A percentile compares a stretch with the other conserved stretches of the same genome.
phyloP scores from a whole-genome alignment of 2,797 vertebrate species.

The Crocodylus rhombifer region DNA sequence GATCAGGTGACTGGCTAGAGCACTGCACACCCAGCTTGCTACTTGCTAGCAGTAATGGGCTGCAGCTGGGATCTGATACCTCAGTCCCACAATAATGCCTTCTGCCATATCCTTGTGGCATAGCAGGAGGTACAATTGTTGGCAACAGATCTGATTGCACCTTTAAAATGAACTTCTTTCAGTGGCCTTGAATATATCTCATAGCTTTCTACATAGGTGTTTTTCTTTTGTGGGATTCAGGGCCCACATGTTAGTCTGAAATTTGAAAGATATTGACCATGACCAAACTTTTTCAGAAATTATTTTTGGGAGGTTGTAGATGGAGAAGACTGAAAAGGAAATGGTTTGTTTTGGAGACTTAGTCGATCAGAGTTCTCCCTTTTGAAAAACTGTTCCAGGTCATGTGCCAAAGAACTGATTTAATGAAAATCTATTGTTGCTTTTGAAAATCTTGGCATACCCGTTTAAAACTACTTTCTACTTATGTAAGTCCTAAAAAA shows the following conservation, averaged over 20 bases:
- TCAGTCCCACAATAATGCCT: too few relatives aligned
- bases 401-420: background rate
- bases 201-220: background rate
- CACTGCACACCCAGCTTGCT: too few relatives aligned
- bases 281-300: background rate
- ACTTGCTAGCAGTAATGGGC: too few relatives aligned
- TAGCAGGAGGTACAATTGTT: too few relatives aligned
- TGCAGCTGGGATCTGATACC: too few relatives aligned
- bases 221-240: background rate
- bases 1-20: too few relatives aligned
- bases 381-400: background rate
- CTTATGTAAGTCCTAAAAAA: background rate
- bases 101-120: too few relatives aligned
- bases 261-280: fast-evolving
- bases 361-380: background rate
- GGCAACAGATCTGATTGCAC: too few relatives aligned
- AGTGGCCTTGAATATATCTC: background rate
- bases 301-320: background rate
- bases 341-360: background rate
- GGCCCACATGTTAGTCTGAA: background rate
- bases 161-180: too few relatives aligned
- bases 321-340: background rate
- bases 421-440: background rate
- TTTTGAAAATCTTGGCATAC: background rate
- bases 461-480: background rate